Conservation (phyloP, 1,140 invertebrate genomes). For the Panagrolaimus sp. region DNA sequence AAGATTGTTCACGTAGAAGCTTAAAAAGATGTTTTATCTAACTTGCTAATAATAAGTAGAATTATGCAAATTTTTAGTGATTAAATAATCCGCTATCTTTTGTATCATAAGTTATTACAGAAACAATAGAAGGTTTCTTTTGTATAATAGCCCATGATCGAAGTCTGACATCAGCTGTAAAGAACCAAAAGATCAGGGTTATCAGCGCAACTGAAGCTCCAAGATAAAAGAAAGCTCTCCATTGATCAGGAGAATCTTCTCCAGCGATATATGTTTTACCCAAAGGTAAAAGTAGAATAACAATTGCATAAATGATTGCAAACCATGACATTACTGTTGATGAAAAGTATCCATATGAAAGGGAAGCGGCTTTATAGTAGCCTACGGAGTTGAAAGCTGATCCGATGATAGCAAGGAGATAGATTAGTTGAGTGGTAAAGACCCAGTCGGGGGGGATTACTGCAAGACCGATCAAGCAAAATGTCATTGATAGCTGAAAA, state of each 20-base stretch:
- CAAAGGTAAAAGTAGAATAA: not conserved
- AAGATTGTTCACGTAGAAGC: no score
- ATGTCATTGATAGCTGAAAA: constrained; percentile 1
- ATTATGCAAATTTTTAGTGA: no score
- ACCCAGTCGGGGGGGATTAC: not conserved
- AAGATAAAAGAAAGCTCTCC: not conserved
- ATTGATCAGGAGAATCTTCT: constrained; percentile 1
- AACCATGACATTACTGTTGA: not conserved
- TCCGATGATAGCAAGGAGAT: not conserved
- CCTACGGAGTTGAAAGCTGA: not conserved
- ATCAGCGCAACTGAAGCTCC: not conserved
- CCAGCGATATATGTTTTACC: not conserved
- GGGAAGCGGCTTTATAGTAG: not conserved
- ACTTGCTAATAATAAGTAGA: no score
- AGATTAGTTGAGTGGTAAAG: not conserved
- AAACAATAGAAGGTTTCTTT: not conserved
- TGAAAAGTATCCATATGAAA: constrained; percentile 9
- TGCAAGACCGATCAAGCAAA: not conserved
- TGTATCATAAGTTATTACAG: not conserved
- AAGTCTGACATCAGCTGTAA: not conserved
- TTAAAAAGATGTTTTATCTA: no score
- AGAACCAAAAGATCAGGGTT: not conserved
- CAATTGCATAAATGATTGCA: not conserved
- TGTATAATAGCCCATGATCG: not conserved
- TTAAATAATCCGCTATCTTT: no score